A percentile compares a stretch with the other conserved stretches of the same genome.
Conservation (phyloP, 2,113 vertebrate genomes). For the Nannobrachium achirus region DNA sequence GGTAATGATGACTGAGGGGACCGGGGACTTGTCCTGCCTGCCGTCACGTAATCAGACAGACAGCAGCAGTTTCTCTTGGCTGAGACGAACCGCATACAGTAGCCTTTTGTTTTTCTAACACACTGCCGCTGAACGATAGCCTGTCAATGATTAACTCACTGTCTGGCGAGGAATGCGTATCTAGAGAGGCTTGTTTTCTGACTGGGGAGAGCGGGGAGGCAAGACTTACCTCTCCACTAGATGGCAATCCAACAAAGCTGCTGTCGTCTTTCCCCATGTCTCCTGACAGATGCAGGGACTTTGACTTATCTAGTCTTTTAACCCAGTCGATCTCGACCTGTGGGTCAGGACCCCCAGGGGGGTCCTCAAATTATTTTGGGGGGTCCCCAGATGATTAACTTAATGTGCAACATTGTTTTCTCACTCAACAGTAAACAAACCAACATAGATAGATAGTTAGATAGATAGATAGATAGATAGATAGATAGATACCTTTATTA, state of each 20-base stretch:
- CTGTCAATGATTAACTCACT: slow-evolving; percentile 60
- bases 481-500: too few relatives aligned
- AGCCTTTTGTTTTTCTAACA: slow-evolving; percentile 20
- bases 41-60: slow-evolving; percentile 53
- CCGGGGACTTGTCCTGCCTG: slow-evolving; percentile 56
- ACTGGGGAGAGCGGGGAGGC: not conserved
- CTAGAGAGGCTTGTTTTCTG: not conserved
- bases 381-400: too few relatives aligned
- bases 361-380: too few relatives aligned
- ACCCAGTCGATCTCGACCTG: too few relatives aligned
- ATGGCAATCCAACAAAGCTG: slow-evolving; percentile 57
- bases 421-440: too few relatives aligned
- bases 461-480: too few relatives aligned
- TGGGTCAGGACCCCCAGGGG: too few relatives aligned
- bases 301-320: not conserved
- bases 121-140: slow-evolving; percentile 36
- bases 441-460: too few relatives aligned
- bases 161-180: slow-evolving; percentile 13
- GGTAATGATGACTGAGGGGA: slow-evolving; percentile 71
- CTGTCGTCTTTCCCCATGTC: not conserved
- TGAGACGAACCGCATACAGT: slow-evolving; percentile 52
- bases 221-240: slow-evolving; percentile 66
- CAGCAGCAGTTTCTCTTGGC: slow-evolving; percentile 45
- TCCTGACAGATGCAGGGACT: not conserved
- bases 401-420: too few relatives aligned